Percentiles rank a stretch among this genome's conserved stretches.
Evolutionary conservation across 2,888 invertebrate genomes (phyloP).

Genomic region (Mythimna impura): DNA sequence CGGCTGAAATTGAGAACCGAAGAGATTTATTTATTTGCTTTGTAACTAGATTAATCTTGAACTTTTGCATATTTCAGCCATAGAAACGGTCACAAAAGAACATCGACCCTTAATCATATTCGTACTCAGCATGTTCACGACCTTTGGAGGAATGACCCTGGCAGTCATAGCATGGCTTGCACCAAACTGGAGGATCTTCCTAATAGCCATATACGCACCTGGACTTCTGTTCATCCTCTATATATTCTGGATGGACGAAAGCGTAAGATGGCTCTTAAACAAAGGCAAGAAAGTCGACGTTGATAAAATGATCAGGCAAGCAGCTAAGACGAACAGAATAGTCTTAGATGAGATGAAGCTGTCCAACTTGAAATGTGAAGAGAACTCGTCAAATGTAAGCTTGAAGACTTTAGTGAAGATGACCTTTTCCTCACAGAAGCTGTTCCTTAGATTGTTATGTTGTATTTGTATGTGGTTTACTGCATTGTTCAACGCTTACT

Average conservation of each 20-base stretch:
- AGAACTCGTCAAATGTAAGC: conserved; percentile 53
- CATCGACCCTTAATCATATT: conserved; percentile 62
- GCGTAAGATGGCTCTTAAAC: conserved; percentile 93
- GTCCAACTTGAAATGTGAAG: conserved; percentile 68
- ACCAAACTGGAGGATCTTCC: conserved; percentile 92
- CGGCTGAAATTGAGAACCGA: no score
- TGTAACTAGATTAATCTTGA: no score
- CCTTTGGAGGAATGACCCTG: conserved; percentile 43
- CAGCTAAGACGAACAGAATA: conserved; percentile 85
- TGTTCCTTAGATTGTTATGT: conserved; percentile 72
- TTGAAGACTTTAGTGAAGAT: conserved; percentile 44
- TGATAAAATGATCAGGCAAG: conserved; percentile 89
- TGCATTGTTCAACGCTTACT: conserved; percentile 88
- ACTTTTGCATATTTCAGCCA: conserved; percentile 71
- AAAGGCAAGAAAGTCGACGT: conserved; percentile 92
- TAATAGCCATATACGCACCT: conserved; percentile 92
- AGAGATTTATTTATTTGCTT: no score
- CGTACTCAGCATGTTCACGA: conserved; percentile 42
- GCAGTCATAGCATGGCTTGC: conserved; percentile 68
- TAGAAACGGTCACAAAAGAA: conserved; percentile 77
- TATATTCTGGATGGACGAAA: conserved; percentile 92
- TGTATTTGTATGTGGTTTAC: conserved; percentile 79
- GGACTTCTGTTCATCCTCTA: conserved; percentile 91
- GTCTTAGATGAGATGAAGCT: conserved; percentile 71
- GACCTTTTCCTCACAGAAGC: conserved; percentile 69